These are phyloP conservation scores for Theonella swinhoei DNA, from an alignment of 37 sponge, comb jelly and placozoan species.

Conservation along the genomic window DNA sequence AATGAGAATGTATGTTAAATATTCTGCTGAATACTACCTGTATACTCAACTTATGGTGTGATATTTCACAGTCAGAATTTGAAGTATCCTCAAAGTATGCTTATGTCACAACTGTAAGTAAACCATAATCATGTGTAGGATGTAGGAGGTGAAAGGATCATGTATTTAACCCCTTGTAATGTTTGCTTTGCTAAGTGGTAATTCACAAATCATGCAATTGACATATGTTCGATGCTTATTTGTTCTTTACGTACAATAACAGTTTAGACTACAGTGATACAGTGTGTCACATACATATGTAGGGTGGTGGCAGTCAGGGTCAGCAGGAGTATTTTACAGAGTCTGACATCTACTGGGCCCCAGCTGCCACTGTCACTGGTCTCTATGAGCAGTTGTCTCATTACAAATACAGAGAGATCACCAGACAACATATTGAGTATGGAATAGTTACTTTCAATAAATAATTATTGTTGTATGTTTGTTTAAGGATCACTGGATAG, in stretches of 20 bases:
- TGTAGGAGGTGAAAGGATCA: no score
- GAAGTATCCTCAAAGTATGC: not conserved
- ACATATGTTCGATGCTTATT: no score
- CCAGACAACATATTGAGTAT: conserved; percentile 45
- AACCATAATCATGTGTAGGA: no score
- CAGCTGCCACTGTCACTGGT: conserved; percentile 52
- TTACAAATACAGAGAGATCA: conserved; percentile 61
- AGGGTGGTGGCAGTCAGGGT: no score
- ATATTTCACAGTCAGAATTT: no score
- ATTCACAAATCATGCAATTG: no score
- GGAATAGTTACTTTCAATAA: conserved; percentile 7
- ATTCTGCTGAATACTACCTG: no score
- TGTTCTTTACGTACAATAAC: no score
- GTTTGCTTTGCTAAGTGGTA: not conserved
- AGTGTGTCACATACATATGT: not conserved
- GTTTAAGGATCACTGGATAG: not conserved
- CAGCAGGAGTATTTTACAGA: not conserved
- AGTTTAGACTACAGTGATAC: not conserved
- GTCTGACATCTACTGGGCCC: conserved; percentile 44
- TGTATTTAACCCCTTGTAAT: no score
- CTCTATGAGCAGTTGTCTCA: conserved; percentile 65
- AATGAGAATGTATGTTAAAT: no score
- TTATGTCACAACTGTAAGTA: not conserved
- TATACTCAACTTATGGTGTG: no score
- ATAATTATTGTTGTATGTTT: no score